Percentiles rank a stretch among this genome's conserved stretches.
phyloP scores from a whole-genome alignment of 2,113 vertebrate genomes.

The Mastomys natalensis region DNA sequence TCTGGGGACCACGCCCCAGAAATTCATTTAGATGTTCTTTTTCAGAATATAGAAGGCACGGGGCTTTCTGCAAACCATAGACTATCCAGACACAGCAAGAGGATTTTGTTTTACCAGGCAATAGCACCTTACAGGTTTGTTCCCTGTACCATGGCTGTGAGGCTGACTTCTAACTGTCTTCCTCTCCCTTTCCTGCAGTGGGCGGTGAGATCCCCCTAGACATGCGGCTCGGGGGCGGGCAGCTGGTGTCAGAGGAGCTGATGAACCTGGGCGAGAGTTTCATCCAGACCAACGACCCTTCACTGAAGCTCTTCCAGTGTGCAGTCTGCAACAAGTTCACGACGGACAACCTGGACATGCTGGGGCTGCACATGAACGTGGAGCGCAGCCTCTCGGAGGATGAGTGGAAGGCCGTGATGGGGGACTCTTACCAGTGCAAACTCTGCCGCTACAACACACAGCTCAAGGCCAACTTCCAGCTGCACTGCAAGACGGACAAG shows the following conservation, averaged over 20 bases:
- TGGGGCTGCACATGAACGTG: conserved; percentile 97
- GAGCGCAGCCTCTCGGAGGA: conserved; percentile 97
- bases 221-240: conserved; percentile 95
- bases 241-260: conserved; percentile 98
- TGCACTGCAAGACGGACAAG: conserved; percentile 99
- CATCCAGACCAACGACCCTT: conserved; percentile 97
- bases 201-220: conserved; percentile 98
- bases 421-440: conserved; percentile 98
- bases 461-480: conserved; percentile 99
- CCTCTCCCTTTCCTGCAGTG: conserved; percentile 86
- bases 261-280: conserved; percentile 99
- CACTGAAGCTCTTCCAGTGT: conserved; percentile 99
- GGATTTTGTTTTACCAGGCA: neutral
- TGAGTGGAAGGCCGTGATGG: conserved; percentile 96
- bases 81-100: neutral
- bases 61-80: neutral
- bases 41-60: neutral
- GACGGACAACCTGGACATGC: conserved; percentile 97
- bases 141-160: neutral
- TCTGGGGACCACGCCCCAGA: neutral
- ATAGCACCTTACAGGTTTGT: neutral
- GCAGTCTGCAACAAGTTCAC: conserved; percentile 99
- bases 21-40: conserved; percentile 1
- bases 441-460: conserved; percentile 98
- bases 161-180: conserved; percentile 75